Evolutionary conservation across 2,113 vertebrate species (phyloP).

Genomic region (Cheirogaleus medius): DNA sequence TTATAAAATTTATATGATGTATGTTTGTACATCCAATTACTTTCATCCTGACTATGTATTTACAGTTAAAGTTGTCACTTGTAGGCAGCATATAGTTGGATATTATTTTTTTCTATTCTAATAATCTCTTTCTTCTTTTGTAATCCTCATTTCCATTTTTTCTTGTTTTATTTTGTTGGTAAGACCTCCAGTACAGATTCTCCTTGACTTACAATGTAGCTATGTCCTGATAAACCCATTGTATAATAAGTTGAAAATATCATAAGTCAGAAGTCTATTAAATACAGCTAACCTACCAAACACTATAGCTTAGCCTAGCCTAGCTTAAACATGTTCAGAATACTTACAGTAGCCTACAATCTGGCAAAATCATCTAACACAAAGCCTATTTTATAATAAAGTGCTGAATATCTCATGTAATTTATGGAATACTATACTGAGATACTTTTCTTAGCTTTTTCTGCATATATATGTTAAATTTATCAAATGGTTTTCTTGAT

Average conservation of each 20-base stretch:
- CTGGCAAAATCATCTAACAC: not conserved
- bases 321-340: not conserved
- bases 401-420: not conserved
- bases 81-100: not conserved
- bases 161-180: not conserved
- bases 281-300: not conserved
- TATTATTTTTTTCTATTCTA: not conserved
- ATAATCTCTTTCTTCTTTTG: not conserved
- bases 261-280: not conserved
- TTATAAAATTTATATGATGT: not conserved
- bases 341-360: not conserved
- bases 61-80: slow-evolving; percentile 7
- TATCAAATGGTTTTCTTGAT: not conserved
- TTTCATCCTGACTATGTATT: not conserved
- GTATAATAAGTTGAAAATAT: not conserved
- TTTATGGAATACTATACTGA: not conserved
- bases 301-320: not conserved
- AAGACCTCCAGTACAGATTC: not conserved
- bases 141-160: not conserved
- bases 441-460: not conserved
- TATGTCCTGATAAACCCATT: not conserved
- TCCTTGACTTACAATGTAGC: not conserved
- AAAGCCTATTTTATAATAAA: not conserved
- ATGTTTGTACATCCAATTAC: not conserved
- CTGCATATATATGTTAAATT: not conserved